Evolutionary conservation across 2,113 vertebrate species (phyloP).

Genomic region (Alethe castanea): DNA sequence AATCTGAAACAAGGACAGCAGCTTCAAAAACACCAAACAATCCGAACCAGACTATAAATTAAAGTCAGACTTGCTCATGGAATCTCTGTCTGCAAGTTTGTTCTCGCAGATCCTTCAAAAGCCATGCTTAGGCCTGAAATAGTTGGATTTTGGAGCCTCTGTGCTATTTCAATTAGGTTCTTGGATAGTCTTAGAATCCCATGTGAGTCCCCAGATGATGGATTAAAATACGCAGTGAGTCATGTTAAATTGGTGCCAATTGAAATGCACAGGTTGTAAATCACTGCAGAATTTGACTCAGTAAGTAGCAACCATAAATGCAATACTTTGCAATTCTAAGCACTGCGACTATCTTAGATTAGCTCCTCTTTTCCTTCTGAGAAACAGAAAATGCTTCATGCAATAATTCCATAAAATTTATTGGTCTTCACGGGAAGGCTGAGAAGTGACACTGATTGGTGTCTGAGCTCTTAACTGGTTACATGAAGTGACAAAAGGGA

Average conservation of each 20-base stretch:
- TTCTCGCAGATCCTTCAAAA: not conserved
- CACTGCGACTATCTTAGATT: not conserved
- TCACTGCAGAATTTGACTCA: conserved; percentile 51
- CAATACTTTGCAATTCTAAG: conserved; percentile 48
- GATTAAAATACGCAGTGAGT: conserved; percentile 56
- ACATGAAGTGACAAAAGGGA: not conserved
- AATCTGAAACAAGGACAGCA: not conserved
- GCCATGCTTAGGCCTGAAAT: not conserved
- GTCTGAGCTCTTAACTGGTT: not conserved
- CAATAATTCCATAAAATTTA: not conserved
- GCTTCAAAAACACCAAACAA: not conserved
- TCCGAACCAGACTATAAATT: not conserved
- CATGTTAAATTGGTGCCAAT: conserved; percentile 33
- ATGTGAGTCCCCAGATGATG: conserved; percentile 42
- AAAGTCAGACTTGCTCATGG: not conserved
- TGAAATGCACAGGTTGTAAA: conserved; percentile 57
- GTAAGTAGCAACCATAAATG: conserved; percentile 40
- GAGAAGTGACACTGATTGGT: not conserved
- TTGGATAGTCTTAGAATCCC: conserved; percentile 23
- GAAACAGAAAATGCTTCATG: not conserved
- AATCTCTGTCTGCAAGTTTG: not conserved
- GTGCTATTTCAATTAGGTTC: not conserved
- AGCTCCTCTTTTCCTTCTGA: not conserved
- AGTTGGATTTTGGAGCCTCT: not conserved
- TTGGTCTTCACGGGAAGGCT: not conserved